Base-by-base conservation (phyloP, 2,113 vertebrate genomes). In the Dendropsophus ebraccatus region DNA sequence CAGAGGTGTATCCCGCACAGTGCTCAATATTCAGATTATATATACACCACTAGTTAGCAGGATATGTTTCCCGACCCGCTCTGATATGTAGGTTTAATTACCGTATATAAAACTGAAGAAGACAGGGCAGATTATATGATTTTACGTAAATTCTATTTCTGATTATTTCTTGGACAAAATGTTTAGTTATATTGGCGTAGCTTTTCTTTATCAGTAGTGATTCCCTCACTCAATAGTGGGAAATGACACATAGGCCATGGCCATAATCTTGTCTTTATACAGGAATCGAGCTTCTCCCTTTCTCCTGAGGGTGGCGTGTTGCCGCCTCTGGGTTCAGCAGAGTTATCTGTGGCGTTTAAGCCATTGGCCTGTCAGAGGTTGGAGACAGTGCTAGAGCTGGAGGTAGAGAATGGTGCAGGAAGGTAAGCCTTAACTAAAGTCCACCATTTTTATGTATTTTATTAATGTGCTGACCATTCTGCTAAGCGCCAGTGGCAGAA, bases 391-490 rank as follows among this genome's bases (percentile, higher is more conserved):
- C 90, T 99, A 77, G 91, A 96, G 89, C 89, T 99, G 73, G 88
- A 89, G 0, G 97, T 99, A 78, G 93, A 95, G 82, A 92, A 96
- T 0, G 97, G 97, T 47, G 87, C 89, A 62, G 92, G 93, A 89
- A 96, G 96, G 98, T 99, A 87, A 90, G 88, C 25, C n/a, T 8
- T 4, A 23, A 41, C 41, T 41, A 8, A 41, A 41, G 41, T 41
- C 8, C 41, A 41, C 41, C 41, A 8, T 41, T 41, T 3, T 41
- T 41, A 41, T 41, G 41, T 3, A 41, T n/a, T n/a, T n/a, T n/a
- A n/a, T 8, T 41, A 41, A 41, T 41, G 41, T 41, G 41, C 41
- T 41, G 4, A 41, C 8, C 41, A 5, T 41, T 41, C 41, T 17
- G 16, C 50, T 19, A 19, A 52, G 50, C 58, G 8, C 41, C 41